Percentiles rank a stretch among this genome's conserved stretches.
Conservation (phyloP, 1,140 invertebrate species). For the Drosophila pallidifrons region DNA sequence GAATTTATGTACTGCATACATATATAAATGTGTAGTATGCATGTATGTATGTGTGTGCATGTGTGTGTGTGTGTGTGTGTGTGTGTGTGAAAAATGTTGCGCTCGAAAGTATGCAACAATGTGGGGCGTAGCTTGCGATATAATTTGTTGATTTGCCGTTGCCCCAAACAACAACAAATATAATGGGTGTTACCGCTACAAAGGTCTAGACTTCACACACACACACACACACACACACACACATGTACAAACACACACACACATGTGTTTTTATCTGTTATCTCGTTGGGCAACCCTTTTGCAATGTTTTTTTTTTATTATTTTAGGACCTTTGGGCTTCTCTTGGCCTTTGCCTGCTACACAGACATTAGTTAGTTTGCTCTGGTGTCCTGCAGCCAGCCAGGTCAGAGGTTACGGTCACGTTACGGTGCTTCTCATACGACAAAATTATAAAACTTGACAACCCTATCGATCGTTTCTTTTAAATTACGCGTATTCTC, state of each 20-base stretch:
- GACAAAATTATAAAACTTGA: not conserved
- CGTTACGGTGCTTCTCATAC: not conserved
- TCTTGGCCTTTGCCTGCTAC: not conserved
- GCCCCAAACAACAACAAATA: slow-evolving; percentile 46
- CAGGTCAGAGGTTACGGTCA: slow-evolving; percentile 27
- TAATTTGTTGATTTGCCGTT: slow-evolving; percentile 51
- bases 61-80: not conserved
- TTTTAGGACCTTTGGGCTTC: not conserved
- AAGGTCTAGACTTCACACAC: slow-evolving; percentile 6
- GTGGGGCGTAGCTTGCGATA: not conserved
- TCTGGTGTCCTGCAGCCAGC: slow-evolving; percentile 4
- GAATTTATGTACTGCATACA: slow-evolving; percentile 21
- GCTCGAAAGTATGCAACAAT: slow-evolving; percentile 37
- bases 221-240: not conserved
- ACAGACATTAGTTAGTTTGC: slow-evolving; percentile 27
- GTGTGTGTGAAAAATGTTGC: not conserved
- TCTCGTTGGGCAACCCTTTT: slow-evolving; percentile 23
- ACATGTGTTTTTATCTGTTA: slow-evolving; percentile 7
- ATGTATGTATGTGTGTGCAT: not conserved
- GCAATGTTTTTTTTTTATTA: too few species aligned
- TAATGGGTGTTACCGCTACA: slow-evolving; percentile 8
- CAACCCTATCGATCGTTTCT: not conserved
- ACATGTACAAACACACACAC: not conserved
- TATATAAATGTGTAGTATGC: not conserved
- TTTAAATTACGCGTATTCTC: not conserved